A percentile compares a stretch with the other conserved stretches of the same genome.
phyloP scores from a whole-genome alignment of 2,888 invertebrate species.

The Ormyrus pomaceus region DNA sequence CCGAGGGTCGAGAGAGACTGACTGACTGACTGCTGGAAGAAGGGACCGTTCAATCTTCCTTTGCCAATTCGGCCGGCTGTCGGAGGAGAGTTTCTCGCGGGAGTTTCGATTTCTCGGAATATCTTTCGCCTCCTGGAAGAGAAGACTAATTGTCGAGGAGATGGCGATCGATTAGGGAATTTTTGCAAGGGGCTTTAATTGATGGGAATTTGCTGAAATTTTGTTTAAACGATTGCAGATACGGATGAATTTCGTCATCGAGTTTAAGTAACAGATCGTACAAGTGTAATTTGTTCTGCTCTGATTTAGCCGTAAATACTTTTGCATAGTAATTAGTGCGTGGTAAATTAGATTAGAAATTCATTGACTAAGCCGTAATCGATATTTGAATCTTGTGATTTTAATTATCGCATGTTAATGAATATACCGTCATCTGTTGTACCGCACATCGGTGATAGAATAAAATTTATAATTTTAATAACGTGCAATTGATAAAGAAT shows the following conservation, averaged over 20 bases:
- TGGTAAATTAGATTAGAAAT: too few species aligned
- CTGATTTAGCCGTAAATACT: too few species aligned
- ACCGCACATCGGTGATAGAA: too few species aligned
- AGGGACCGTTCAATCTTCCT: conserved; percentile 31
- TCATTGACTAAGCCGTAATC: too few species aligned
- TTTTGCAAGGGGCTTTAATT: conserved; percentile 45
- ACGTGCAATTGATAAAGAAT: too few species aligned
- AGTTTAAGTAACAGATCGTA: too few species aligned
- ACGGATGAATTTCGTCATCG: neutral
- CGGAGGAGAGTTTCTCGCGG: neutral
- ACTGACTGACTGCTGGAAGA: neutral
- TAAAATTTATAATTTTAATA: too few species aligned
- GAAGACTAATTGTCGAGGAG: conserved; percentile 31
- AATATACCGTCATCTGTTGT: too few species aligned
- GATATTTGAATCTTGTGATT: too few species aligned
- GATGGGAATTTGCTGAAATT: conserved; percentile 5
- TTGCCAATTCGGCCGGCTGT: conserved; percentile 29
- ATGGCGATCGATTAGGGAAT: conserved; percentile 38
- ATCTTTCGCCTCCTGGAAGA: conserved; percentile 21
- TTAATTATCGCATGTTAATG: too few species aligned
- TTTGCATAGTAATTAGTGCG: too few species aligned
- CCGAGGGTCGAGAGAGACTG: conserved; percentile 1
- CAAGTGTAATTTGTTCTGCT: too few species aligned
- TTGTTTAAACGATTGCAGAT: neutral
- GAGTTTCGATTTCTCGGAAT: conserved; percentile 47